Evolutionary conservation across 1,140 invertebrate genomes (phyloP), one percentile per base, ranked within the genome.

Genomic region (Cylas formicarius): DNA sequence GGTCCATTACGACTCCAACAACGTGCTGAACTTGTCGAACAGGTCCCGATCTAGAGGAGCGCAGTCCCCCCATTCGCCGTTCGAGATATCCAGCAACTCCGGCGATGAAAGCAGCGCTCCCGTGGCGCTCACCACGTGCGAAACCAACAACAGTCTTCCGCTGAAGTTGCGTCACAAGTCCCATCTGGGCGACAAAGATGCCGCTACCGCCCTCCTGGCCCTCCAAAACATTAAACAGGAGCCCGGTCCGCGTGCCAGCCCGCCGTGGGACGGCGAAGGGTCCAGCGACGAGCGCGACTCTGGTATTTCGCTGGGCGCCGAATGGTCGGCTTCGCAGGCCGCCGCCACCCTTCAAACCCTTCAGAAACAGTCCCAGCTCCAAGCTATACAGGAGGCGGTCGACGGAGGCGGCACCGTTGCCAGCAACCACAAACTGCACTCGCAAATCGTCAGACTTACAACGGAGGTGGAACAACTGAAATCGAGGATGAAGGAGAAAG

Each of bases 401-500:
- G 53, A 67, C 13, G 61, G 64, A 7, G 70, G 74, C 34, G 73
- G 76, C 54, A 72, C 82, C 64, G 74, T 72, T 55, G n/a, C n/a
- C n/a, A 77, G 73, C 69, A 80, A 77, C 69, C 79, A 74, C 14
- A 81, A 86, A 58, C 74, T 97, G 1, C 85, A 91, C 57, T 82
- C 80, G 1, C 84, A 94, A 66, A 69, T 96, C 50, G 85, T 89
- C 38, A 75, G 86, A 41, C 74, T 97, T 3, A 90, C 90, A 7
- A 86, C 84, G 1, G 93, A 97, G 65, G 89, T 96, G 26, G 90
- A 87, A n/a, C 83, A 80, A 48, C 76, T 96, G 0, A 87, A 91
- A 60, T 81, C 78, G 44, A 76, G 83, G 63, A 60, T 63, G 53
- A 60, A 59, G 43, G 57, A 57, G 19, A 60, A 57, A 34, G 50